Percentiles rank a stretch among this genome's conserved stretches.
phyloP scores from a whole-genome alignment of 2,113 vertebrate genomes.

The Gymnorhina tibicen region DNA sequence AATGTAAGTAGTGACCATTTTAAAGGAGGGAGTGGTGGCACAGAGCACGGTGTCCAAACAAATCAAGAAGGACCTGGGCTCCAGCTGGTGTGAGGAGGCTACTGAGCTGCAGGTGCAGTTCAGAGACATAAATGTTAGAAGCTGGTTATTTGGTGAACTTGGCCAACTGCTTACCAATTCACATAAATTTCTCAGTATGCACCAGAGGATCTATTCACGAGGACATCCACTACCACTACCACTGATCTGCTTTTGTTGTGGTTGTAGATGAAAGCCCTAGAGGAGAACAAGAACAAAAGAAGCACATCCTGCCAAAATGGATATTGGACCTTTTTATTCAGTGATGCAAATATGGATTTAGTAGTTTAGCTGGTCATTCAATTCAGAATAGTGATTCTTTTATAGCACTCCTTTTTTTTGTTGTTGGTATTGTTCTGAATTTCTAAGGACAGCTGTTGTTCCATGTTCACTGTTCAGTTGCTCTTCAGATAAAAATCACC shows the following conservation, averaged over 20 bases:
- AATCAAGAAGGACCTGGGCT: background rate
- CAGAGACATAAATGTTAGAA: background rate
- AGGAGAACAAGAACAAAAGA: background rate
- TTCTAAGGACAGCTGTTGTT: background rate
- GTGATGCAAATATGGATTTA: background rate
- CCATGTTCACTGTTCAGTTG: background rate
- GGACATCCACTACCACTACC: background rate
- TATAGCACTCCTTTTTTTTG: background rate
- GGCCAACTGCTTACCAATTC: background rate
- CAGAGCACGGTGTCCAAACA: fast-evolving
- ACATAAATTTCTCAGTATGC: background rate
- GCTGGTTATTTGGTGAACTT: background rate
- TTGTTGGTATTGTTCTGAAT: background rate
- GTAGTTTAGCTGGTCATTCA: background rate
- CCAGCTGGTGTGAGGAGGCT: background rate
- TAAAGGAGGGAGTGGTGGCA: background rate
- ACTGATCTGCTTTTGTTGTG: background rate
- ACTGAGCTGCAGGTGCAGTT: background rate
- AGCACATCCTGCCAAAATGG: background rate
- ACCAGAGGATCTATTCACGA: background rate
- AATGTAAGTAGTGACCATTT: background rate
- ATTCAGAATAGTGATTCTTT: background rate
- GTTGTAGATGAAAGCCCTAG: background rate
- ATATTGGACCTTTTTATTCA: background rate
- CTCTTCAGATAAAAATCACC: background rate